A percentile compares a stretch with the other conserved stretches of the same genome.
Conservation (phyloP, 2,113 vertebrate species). For the Bubo blakistoni region DNA sequence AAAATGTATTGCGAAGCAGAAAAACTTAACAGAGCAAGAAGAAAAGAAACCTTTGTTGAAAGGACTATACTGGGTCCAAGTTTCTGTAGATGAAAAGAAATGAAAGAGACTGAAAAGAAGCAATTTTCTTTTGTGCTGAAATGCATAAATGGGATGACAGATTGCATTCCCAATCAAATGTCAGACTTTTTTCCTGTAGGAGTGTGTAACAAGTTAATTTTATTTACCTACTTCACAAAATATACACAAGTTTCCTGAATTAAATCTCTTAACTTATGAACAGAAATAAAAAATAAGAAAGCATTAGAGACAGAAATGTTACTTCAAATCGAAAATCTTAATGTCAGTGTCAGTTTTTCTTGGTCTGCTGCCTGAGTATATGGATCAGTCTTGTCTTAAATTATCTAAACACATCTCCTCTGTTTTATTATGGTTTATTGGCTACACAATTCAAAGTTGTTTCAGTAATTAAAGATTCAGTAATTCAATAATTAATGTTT, state of each 20-base stretch:
- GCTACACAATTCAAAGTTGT: neutral
- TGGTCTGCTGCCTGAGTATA: neutral
- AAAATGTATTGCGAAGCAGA: neutral
- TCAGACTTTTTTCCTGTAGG: neutral
- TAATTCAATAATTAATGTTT: neutral
- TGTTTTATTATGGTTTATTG: neutral
- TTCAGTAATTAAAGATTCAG: neutral
- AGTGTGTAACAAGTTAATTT: neutral
- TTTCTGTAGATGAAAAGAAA: neutral
- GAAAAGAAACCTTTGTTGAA: neutral
- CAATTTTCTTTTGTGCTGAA: neutral
- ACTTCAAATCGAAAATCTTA: neutral
- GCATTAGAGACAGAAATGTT: neutral
- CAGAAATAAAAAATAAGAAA: neutral
- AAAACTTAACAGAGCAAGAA: neutral
- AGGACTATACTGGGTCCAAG: neutral
- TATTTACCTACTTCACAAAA: neutral
- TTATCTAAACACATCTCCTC: neutral
- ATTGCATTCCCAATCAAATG: neutral
- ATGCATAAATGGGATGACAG: neutral
- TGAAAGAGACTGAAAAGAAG: neutral
- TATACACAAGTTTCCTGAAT: neutral
- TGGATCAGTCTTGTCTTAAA: neutral
- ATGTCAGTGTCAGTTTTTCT: neutral
- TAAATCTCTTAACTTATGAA: neutral